phyloP scores from a whole-genome alignment of 30 jellyfish, hydroid and myxozoan species.

The Morbakka virulenta region DNA sequence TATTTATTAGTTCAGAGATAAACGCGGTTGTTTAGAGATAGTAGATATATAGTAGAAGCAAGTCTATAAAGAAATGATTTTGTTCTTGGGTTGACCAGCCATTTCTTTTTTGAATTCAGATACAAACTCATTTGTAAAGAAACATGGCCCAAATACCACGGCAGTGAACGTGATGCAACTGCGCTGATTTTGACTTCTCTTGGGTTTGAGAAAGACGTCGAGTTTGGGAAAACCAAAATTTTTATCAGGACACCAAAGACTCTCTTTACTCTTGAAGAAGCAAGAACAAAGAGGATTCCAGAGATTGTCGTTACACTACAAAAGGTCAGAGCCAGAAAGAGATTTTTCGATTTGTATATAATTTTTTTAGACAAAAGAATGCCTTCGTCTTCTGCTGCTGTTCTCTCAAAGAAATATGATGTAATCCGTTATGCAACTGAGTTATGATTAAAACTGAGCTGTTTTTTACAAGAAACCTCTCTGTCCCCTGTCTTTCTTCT shows the following conservation, averaged over 20 bases:
- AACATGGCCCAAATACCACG: constrained; percentile 81
- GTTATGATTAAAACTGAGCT: too few relatives aligned
- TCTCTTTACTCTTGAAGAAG: constrained; percentile 83
- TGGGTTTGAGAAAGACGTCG: constrained; percentile 62
- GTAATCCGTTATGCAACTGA: too few relatives aligned
- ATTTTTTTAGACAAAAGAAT: too few relatives aligned
- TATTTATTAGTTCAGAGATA: too few relatives aligned
- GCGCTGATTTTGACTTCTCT: constrained; percentile 37
- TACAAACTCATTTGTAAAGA: constrained; percentile 76
- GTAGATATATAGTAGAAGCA: too few relatives aligned
- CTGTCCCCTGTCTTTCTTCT: not conserved
- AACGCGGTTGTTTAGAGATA: too few relatives aligned
- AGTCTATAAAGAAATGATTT: too few relatives aligned
- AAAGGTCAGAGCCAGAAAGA: constrained; percentile 68
- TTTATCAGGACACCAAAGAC: constrained; percentile 89
- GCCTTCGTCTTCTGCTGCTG: too few relatives aligned
- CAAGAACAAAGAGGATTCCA: constrained; percentile 61
- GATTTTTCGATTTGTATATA: too few relatives aligned
- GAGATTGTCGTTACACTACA: constrained; percentile 68
- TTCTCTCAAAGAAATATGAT: too few relatives aligned
- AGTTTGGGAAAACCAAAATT: constrained; percentile 76
- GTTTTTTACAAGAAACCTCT: too few relatives aligned
- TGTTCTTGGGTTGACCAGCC: too few relatives aligned
- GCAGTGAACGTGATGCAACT: constrained; percentile 71
- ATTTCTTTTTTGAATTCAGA: constrained; percentile 31